Percentiles rank a stretch among this genome's conserved stretches.
These are phyloP conservation scores for Lamellibrachia columna DNA, from an alignment of 2,888 invertebrate species.

Conservation along the genomic window DNA sequence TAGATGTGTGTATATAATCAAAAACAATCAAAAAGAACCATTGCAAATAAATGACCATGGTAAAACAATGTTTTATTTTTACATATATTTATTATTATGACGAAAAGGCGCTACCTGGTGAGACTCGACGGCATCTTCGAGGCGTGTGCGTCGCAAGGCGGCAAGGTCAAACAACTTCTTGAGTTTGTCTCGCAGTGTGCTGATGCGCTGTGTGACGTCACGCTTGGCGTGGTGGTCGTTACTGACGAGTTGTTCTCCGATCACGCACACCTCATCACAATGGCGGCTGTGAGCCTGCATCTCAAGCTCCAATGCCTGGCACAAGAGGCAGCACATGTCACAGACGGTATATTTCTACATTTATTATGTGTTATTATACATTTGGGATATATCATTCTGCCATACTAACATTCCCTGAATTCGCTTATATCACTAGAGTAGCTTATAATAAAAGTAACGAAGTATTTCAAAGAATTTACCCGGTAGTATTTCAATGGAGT, in stretches of 20 bases:
- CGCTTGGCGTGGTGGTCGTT: slow-evolving; percentile 83
- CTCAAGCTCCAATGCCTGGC: slow-evolving; percentile 77
- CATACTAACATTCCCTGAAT: too few relatives aligned
- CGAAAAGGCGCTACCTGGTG: slow-evolving; percentile 75
- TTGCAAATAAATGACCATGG: too few relatives aligned
- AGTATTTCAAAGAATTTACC: neutral
- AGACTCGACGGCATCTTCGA: slow-evolving; percentile 89
- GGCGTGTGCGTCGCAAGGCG: slow-evolving; percentile 70
- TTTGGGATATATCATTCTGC: neutral
- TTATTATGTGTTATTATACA: neutral
- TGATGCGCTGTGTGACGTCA: slow-evolving; percentile 86
- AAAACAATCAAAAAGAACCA: too few relatives aligned
- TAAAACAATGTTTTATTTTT: too few relatives aligned
- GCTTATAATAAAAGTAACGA: neutral
- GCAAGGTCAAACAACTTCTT: slow-evolving; percentile 85
- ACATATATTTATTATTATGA: neutral
- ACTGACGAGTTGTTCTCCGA: slow-evolving; percentile 79
- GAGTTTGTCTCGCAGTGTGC: slow-evolving; percentile 88
- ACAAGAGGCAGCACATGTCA: slow-evolving; percentile 1
- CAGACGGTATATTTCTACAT: neutral
- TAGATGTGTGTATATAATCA: neutral
- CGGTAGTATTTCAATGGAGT: neutral
- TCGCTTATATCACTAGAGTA: neutral
- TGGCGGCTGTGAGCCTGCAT: slow-evolving; percentile 73
- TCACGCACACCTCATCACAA: slow-evolving; percentile 70